These are phyloP conservation scores for Gavia stellata DNA, from an alignment of 2,113 vertebrate species.

Conservation along the genomic window DNA sequence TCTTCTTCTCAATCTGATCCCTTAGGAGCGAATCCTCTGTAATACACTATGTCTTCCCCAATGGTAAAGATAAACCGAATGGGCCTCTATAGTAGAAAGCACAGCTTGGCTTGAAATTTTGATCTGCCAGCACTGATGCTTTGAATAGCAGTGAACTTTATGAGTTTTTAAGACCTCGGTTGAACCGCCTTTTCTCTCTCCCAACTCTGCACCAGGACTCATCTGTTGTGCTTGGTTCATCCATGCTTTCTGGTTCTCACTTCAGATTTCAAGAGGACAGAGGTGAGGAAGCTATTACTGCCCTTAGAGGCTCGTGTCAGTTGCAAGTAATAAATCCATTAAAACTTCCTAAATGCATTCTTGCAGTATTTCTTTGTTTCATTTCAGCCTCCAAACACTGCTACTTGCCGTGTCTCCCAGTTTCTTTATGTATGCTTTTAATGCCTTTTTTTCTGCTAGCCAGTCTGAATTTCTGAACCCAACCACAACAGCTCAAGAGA, in stretches of 20 bases:
- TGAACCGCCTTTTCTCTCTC: not conserved
- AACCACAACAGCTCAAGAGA: not conserved
- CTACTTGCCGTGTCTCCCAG: not conserved
- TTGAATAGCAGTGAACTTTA: not conserved
- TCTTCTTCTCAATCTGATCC: not conserved
- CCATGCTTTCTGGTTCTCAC: not conserved
- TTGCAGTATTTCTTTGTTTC: not conserved
- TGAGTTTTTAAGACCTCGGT: not conserved
- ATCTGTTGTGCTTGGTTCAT: not conserved
- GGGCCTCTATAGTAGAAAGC: fast-evolving
- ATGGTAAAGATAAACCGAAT: not conserved
- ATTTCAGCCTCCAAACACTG: not conserved
- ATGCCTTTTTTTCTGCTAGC: not conserved
- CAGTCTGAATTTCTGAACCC: not conserved
- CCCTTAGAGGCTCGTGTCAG: not conserved
- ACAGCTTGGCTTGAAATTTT: not conserved
- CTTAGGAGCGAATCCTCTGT: not conserved
- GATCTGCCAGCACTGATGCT: not conserved
- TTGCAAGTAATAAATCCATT: not conserved
- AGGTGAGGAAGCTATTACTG: not conserved
- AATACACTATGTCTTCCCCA: not conserved
- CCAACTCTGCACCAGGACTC: not conserved
- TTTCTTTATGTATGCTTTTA: not conserved
- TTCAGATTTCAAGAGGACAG: not conserved
- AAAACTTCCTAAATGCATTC: not conserved